A percentile compares a stretch with the other conserved stretches of the same genome.
Conservation (phyloP, 2,113 vertebrate species). For the Candoia aspera region DNA sequence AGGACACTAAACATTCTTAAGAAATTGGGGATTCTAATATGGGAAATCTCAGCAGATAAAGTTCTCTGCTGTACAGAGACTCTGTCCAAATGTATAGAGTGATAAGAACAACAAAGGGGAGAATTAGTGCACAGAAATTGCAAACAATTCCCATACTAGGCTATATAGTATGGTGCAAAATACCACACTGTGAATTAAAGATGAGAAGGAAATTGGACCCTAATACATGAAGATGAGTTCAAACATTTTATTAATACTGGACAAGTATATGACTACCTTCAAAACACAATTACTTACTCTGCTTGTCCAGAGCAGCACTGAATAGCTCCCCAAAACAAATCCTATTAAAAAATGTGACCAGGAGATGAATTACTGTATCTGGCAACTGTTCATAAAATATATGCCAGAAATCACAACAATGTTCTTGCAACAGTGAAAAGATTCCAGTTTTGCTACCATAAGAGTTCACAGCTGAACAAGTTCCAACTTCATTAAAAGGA, state of each 20-base stretch:
- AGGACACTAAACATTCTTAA: background rate
- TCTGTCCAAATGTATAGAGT: background rate
- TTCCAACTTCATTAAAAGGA: background rate
- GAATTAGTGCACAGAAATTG: background rate
- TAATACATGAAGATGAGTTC: background rate
- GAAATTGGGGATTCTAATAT: background rate
- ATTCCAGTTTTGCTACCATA: background rate
- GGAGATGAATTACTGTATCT: background rate
- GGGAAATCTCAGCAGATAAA: background rate
- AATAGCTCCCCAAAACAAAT: conserved; percentile 10
- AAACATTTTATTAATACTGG: background rate
- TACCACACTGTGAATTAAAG: background rate
- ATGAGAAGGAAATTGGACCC: background rate
- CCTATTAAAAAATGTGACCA: conserved; percentile 13
- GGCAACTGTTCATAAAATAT: conserved; percentile 3
- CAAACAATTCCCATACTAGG: background rate
- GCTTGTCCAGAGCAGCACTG: background rate
- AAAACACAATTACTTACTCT: background rate
- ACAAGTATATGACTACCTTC: background rate
- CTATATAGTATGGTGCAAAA: background rate
- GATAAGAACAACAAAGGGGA: background rate
- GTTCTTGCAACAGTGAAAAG: conserved; percentile 2
- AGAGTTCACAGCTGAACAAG: background rate
- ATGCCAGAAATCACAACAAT: background rate
- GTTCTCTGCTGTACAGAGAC: background rate